phyloP scores from a whole-genome alignment of 2,797 vertebrate genomes.

The Agapornis canus region DNA sequence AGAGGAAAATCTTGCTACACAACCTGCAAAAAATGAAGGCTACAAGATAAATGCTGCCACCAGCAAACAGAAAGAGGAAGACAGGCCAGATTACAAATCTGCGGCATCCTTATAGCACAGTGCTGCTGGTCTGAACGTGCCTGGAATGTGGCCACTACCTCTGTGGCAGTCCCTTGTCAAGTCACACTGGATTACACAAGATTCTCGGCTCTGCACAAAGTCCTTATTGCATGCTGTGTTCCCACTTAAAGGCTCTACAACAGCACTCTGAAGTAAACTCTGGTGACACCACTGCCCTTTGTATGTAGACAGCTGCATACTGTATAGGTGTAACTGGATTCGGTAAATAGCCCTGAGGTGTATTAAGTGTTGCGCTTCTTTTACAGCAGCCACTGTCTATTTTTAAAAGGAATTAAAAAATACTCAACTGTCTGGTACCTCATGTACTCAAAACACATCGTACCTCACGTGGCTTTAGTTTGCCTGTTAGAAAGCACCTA shows the following conservation, averaged over 20 bases:
- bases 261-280: not conserved
- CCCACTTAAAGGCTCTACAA: not conserved
- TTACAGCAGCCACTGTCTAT: not conserved
- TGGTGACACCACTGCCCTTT: not conserved
- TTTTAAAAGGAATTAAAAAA: conserved; percentile 25
- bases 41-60: not conserved
- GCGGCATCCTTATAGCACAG: not conserved
- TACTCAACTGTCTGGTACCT: conserved; percentile 26
- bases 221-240: not conserved
- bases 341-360: conserved; percentile 49
- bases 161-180: not conserved
- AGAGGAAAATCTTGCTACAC: not conserved
- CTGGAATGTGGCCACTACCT: not conserved
- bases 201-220: not conserved
- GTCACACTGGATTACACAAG: not conserved
- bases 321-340: not conserved
- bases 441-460: not conserved
- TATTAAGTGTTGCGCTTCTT: not conserved
- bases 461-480: not conserved
- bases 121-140: not conserved
- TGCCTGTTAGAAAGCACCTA: conserved; percentile 1
- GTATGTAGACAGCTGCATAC: not conserved
- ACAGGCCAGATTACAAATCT: not conserved
- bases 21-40: not conserved
- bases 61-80: not conserved